Percentiles rank a stretch among this genome's conserved stretches.
Conservation (phyloP, 1,140 invertebrate species). For the Zaprionus ghesquierei region DNA sequence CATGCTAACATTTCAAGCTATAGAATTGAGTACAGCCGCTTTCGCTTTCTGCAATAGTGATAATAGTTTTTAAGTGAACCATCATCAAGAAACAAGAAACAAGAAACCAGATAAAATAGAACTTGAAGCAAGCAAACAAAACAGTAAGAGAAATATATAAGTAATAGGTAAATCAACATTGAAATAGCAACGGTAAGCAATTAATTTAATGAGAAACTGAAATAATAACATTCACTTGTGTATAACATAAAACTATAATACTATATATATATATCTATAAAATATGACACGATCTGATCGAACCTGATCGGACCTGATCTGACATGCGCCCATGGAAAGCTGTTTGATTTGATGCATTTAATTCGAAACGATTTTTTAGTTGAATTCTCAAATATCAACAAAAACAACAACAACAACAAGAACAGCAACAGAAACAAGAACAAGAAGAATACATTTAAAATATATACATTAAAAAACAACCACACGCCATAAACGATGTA, state of each 20-base stretch:
- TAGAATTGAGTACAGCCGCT: conserved; percentile 77
- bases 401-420: conserved; percentile 40
- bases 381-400: conserved; percentile 66
- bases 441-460: conserved; percentile 18
- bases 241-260: conserved; percentile 5
- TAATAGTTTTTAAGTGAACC: conserved; percentile 82
- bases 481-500: conserved; percentile 29
- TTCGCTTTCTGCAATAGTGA: conserved; percentile 83
- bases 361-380: conserved; percentile 45
- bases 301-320: neutral
- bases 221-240: conserved; percentile 26
- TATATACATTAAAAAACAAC: conserved; percentile 1
- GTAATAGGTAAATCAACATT: conserved; percentile 55
- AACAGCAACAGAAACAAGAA: conserved; percentile 21
- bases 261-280: conserved; percentile 6
- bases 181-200: conserved; percentile 61
- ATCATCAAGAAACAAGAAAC: conserved; percentile 49
- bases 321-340: conserved; percentile 42
- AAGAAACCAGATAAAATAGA: conserved; percentile 32
- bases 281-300: conserved; percentile 3
- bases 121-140: conserved; percentile 52
- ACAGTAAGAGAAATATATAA: conserved; percentile 45
- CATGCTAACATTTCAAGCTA: conserved; percentile 17
- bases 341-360: conserved; percentile 46
- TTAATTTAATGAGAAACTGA: conserved; percentile 33